Evolutionary conservation across 2,888 invertebrate species (phyloP).

Genomic region (Lottia scabra): DNA sequence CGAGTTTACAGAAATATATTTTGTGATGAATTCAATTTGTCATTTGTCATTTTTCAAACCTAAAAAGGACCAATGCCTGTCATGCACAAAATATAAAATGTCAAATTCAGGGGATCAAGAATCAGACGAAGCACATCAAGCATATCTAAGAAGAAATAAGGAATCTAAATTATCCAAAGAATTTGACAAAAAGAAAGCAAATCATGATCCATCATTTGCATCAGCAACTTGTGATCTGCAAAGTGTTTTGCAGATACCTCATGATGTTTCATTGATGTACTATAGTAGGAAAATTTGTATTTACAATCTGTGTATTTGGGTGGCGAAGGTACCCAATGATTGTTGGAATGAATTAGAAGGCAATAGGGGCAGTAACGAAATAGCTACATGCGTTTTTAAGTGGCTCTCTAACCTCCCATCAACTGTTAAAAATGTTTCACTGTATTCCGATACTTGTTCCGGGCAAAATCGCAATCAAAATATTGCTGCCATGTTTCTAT

Average conservation of each 20-base stretch:
- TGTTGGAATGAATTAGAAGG: constrained; percentile 5
- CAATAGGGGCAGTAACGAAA: constrained; percentile 2
- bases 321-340: background rate
- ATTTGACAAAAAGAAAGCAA: background rate
- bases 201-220: background rate
- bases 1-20: background rate
- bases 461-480: constrained; percentile 12
- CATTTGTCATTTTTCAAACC: constrained; percentile 1
- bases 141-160: background rate
- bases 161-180: background rate
- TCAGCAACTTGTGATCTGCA: background rate
- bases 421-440: background rate
- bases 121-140: background rate
- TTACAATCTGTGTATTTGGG: constrained; percentile 10
- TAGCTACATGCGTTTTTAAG: constrained; percentile 3
- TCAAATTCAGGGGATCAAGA: background rate
- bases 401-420: background rate
- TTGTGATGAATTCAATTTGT: background rate
- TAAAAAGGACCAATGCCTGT: constrained; percentile 8
- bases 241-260: background rate
- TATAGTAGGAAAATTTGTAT: constrained; percentile 6
- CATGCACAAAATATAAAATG: background rate
- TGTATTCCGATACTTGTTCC: constrained; percentile 5
- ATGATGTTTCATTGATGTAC: background rate
- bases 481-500: constrained; percentile 1